A percentile compares a stretch with the other conserved stretches of the same genome.
Evolutionary conservation across 2,797 vertebrate genomes (phyloP).

Genomic region (Sebastes matsubarae): DNA sequence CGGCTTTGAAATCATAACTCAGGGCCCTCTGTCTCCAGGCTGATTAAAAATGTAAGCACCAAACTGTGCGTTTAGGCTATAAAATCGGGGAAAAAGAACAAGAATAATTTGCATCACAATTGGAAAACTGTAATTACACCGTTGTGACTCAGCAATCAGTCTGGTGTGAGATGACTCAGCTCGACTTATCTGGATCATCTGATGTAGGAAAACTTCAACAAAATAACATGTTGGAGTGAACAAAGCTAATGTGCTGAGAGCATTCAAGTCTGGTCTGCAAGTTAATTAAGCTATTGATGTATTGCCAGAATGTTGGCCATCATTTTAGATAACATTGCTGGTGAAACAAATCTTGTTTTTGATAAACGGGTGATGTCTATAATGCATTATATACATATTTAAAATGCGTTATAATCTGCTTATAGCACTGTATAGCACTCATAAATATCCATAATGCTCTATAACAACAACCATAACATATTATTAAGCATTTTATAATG

Average conservation of each 20-base stretch:
- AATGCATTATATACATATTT: background rate
- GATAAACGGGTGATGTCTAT: background rate
- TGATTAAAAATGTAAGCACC: slow-evolving; percentile 42
- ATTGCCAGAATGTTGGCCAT: background rate
- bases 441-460: too few relatives aligned
- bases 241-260: background rate
- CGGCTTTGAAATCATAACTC: slow-evolving; percentile 57
- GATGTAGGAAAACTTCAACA: background rate
- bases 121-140: slow-evolving; percentile 36
- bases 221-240: background rate
- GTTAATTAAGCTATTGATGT: background rate
- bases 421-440: too few relatives aligned
- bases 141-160: slow-evolving; percentile 23
- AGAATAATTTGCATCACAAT: slow-evolving; percentile 28
- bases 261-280: background rate
- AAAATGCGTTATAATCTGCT: background rate
- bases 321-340: background rate
- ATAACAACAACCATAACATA: background rate
- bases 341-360: background rate
- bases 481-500: background rate
- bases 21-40: slow-evolving; percentile 7
- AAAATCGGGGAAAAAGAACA: slow-evolving; percentile 11
- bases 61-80: slow-evolving; percentile 29
- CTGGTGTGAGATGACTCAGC: background rate
- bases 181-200: background rate